A percentile compares a stretch with the other conserved stretches of the same genome.
These are phyloP conservation scores for Pterophyllum scalare DNA, from an alignment of 2,113 vertebrate species.

Conservation along the genomic window DNA sequence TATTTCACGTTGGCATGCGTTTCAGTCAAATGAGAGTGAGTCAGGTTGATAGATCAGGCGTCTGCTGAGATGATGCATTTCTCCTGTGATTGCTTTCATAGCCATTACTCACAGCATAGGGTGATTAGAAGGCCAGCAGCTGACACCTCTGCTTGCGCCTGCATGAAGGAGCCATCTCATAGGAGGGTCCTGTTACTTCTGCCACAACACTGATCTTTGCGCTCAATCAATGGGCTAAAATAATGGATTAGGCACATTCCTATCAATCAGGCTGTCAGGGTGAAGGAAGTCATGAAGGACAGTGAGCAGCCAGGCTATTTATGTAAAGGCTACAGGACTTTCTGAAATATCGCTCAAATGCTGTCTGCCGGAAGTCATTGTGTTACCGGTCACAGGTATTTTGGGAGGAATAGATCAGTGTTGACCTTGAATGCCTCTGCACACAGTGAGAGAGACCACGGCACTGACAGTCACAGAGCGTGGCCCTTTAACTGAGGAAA, in stretches of 20 bases:
- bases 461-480: background rate
- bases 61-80: constrained; percentile 76
- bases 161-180: constrained; percentile 48
- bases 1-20: constrained; percentile 70
- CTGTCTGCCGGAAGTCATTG: constrained; percentile 42
- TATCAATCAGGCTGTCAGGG: constrained; percentile 53
- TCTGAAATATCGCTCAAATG: constrained; percentile 40
- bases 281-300: constrained; percentile 31
- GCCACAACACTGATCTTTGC: constrained; percentile 52
- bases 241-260: constrained; percentile 63
- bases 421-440: constrained; percentile 44
- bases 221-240: constrained; percentile 62
- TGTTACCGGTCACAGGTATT: constrained; percentile 51
- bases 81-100: constrained; percentile 72
- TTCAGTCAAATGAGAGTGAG: constrained; percentile 76
- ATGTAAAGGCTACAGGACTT: constrained; percentile 32
- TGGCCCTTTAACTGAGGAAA: constrained; percentile 17
- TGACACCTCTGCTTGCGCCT: constrained; percentile 59
- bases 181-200: constrained; percentile 60
- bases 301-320: constrained; percentile 40
- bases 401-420: constrained; percentile 36
- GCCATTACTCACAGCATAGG: constrained; percentile 71
- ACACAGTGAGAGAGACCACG: background rate
- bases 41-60: constrained; percentile 69
- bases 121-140: constrained; percentile 70